Percentiles rank a stretch among this genome's conserved stretches.
These are phyloP conservation scores for Aphidius ervi DNA, from an alignment of 1,140 invertebrate species.

Conservation along the genomic window DNA sequence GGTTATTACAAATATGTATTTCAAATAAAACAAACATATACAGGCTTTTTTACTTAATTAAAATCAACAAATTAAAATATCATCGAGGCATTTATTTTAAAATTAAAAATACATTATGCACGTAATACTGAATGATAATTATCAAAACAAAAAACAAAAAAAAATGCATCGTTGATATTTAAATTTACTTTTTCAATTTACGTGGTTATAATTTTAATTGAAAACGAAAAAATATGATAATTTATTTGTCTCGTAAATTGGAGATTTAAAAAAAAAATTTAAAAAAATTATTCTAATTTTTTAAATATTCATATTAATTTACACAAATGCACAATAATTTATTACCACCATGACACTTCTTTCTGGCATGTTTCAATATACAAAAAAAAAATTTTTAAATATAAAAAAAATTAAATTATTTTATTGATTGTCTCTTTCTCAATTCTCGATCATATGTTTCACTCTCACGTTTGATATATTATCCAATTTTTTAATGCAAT, in stretches of 20 bases:
- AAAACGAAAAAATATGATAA: too few species aligned
- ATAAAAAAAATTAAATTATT: slow-evolving; percentile 4
- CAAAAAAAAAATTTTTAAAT: neutral
- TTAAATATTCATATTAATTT: slow-evolving; percentile 25
- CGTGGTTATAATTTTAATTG: too few species aligned
- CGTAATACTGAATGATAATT: too few species aligned
- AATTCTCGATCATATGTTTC: slow-evolving; percentile 13
- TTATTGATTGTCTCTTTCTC: slow-evolving; percentile 18
- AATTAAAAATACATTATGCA: too few species aligned
- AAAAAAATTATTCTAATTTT: slow-evolving; percentile 29
- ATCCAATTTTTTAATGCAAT: neutral
- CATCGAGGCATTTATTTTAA: neutral
- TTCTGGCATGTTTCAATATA: slow-evolving; percentile 38
- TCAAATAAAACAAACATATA: slow-evolving; percentile 44
- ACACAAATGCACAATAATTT: slow-evolving; percentile 35
- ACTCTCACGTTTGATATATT: slow-evolving; percentile 17
- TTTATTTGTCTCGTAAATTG: neutral
- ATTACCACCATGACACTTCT: slow-evolving; percentile 35
- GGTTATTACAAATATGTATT: slow-evolving; percentile 9
- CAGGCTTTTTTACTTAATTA: slow-evolving; percentile 40
- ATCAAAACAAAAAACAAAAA: too few species aligned
- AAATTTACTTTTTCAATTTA: too few species aligned
- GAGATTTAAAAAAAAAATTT: neutral
- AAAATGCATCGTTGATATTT: too few species aligned
- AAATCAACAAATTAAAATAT: neutral